Conservation (phyloP, 1,140 invertebrate genomes). For the Drosophila sulfurigaster region DNA sequence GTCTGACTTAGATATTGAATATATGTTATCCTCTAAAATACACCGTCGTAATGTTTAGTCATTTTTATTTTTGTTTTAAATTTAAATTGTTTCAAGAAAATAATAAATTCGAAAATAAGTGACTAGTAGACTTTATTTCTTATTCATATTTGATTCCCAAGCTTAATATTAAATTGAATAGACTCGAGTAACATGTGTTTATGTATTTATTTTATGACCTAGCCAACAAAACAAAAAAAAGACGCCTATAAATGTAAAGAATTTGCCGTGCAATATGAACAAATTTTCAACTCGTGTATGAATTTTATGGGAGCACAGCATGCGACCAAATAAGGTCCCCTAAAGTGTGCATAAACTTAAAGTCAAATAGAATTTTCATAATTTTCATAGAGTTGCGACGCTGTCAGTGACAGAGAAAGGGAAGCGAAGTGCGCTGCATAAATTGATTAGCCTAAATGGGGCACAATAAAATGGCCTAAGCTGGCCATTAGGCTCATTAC, state of each 20-base stretch:
- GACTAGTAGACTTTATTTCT: neutral
- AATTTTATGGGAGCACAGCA: conserved; percentile 32
- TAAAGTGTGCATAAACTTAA: conserved; percentile 25
- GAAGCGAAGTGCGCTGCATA: conserved; percentile 38
- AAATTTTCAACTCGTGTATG: conserved; percentile 18
- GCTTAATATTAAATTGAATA: conserved; percentile 4
- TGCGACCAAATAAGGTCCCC: conserved; percentile 19
- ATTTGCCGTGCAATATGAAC: neutral
- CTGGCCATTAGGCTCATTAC: conserved; percentile 65
- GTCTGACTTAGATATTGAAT: neutral
- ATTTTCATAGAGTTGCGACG: conserved; percentile 3
- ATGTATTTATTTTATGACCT: conserved; percentile 2
- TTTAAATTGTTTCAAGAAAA: no score
- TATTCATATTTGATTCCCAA: neutral
- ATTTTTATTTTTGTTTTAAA: neutral
- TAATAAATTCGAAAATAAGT: no score
- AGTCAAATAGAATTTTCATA: conserved; percentile 36
- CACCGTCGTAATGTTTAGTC: neutral
- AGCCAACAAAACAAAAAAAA: neutral
- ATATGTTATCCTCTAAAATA: neutral
- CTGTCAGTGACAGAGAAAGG: neutral
- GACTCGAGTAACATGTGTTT: neutral
- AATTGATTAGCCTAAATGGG: conserved; percentile 64
- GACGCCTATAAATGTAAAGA: conserved; percentile 19
- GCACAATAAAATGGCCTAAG: conserved; percentile 60